Conservation (phyloP, 2,797 vertebrate genomes). For the Onychomys torridus region DNA sequence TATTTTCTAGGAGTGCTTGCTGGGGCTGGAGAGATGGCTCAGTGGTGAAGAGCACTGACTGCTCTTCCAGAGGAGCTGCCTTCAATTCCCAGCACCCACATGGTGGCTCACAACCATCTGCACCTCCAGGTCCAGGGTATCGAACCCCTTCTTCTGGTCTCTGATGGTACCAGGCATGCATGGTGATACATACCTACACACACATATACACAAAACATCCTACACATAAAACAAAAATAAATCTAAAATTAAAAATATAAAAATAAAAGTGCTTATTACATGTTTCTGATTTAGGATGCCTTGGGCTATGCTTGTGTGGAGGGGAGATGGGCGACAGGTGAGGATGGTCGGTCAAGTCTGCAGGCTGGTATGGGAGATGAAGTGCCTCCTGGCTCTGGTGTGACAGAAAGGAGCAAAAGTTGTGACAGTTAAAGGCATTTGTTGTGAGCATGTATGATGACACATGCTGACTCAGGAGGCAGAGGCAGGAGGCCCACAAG, state of each 20-base stretch:
- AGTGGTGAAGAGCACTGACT: background rate
- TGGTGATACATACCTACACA: too few relatives aligned
- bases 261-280: background rate
- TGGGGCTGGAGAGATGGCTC: background rate
- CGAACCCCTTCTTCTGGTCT: background rate
- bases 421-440: constrained; percentile 38
- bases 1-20: constrained; percentile 26
- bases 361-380: constrained; percentile 16
- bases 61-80: background rate
- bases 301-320: background rate
- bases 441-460: background rate
- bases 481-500: background rate
- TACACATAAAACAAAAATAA: background rate
- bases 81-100: background rate
- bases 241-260: background rate
- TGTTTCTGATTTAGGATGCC: background rate
- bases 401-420: constrained; percentile 56
- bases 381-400: constrained; percentile 19
- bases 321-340: background rate
- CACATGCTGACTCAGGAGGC: background rate
- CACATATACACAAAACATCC: background rate
- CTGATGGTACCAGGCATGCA: background rate
- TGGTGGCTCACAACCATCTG: background rate
- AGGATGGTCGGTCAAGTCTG: constrained; percentile 11
- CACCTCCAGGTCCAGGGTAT: too few relatives aligned